A percentile compares a stretch with the other conserved stretches of the same genome.
Evolutionary conservation across 2,797 vertebrate species (phyloP).

Genomic region (Leptatherina wallacei): DNA sequence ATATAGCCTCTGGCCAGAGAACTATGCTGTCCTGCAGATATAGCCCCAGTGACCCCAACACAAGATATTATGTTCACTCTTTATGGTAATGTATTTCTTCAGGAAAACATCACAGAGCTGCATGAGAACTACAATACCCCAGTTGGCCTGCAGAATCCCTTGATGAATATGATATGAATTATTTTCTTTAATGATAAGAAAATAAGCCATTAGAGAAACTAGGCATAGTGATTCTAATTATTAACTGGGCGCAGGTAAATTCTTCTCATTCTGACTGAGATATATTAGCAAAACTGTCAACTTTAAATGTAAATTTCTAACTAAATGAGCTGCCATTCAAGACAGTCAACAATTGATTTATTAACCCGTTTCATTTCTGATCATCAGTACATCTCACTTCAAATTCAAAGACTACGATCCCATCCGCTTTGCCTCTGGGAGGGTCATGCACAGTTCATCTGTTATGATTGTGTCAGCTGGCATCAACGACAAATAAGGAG

Average conservation of each 20-base stretch:
- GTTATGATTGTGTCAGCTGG: constrained; percentile 13
- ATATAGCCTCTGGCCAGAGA: constrained; percentile 24
- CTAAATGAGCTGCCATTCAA: not conserved
- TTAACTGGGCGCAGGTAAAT: not conserved
- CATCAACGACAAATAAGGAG: constrained; percentile 29
- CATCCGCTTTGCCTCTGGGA: not conserved
- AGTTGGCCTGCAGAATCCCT: constrained; percentile 11
- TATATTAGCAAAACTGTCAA: not conserved
- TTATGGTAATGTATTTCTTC: constrained; percentile 47
- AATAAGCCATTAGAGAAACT: not conserved
- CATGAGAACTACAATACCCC: constrained; percentile 23
- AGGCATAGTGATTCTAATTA: not conserved
- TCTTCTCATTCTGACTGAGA: not conserved
- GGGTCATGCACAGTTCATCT: constrained; percentile 18
- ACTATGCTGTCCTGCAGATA: constrained; percentile 41
- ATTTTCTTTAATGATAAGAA: constrained; percentile 9
- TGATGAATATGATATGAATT: too few relatives aligned
- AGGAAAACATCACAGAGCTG: constrained; percentile 36
- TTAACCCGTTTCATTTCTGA: not conserved
- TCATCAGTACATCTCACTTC: not conserved
- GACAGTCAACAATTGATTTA: not conserved
- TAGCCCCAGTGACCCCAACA: constrained; percentile 46
- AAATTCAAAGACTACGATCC: constrained; percentile 2
- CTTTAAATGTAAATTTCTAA: not conserved
- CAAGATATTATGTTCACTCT: constrained; percentile 30